Evolutionary conservation across 2,888 invertebrate species (phyloP), one percentile per base, ranked within the genome.

Genomic region (Brenthis daphne): DNA sequence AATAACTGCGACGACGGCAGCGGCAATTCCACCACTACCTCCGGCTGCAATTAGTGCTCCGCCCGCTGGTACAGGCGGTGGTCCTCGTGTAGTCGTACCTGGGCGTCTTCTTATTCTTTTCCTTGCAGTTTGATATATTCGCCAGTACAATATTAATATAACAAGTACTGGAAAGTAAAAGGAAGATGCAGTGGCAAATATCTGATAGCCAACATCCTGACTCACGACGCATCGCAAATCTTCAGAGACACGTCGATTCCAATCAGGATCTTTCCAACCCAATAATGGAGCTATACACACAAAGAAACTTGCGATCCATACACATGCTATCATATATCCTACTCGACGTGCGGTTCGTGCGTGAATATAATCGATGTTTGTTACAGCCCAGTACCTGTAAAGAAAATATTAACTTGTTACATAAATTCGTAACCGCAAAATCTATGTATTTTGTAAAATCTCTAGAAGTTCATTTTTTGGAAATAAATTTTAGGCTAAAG

Each of bases 141-240:
- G 95, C 96, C 97, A 97, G 92, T 98, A 98, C 58, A 98, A 94
- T 80, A 97, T 94, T 76, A 98, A 94, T 83, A 99, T 98, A 65
- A 97, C 95, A 72, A 96, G 93, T 58, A 98, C 94, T 37, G 98
- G 98, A 74, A 97, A 94, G 87, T 98, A 98, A 90, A 98, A 98
- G 53, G 98, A 98, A 47, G 97, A 97, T 47, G 96, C 95, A 0
- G 98, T 98, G 48, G 98, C 98, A 83, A 98, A 98, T 82, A 98
- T 95, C 91, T 98, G 97, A 83, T 96, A 96, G 74, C 95, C 95
- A 72, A 96, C 94, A 80, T 97, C 97, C 84, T 98, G 98, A 80
- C 97, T 97, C 76, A 98, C 97, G 67, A 97, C 94, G 83, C 96
- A 96, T 76, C 94, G 94, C 77, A 95, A 94, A 79, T 96, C 95